These are phyloP conservation scores for Dallia pectoralis DNA, from an alignment of 2,797 vertebrate species.

Conservation along the genomic window DNA sequence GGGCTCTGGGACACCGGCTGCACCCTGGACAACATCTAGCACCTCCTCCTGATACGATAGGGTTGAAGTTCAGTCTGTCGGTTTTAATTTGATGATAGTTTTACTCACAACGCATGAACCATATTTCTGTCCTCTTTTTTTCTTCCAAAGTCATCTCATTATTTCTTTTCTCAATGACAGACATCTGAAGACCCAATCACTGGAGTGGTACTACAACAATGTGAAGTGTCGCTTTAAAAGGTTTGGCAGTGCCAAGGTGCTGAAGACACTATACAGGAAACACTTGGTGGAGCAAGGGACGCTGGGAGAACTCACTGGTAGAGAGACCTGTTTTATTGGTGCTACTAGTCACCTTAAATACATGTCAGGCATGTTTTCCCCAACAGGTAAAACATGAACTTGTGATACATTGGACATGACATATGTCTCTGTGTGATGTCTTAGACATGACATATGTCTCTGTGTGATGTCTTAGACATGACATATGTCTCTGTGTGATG, in stretches of 20 bases:
- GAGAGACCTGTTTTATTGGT: neutral
- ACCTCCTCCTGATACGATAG: slow-evolving; percentile 36
- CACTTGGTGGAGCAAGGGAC: slow-evolving; percentile 79
- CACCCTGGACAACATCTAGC: slow-evolving; percentile 37
- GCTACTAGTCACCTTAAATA: neutral
- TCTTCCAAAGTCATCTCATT: neutral
- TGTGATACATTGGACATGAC: too few relatives aligned
- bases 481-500: too few relatives aligned
- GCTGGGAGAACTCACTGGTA: slow-evolving; percentile 81
- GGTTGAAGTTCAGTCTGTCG: too few relatives aligned
- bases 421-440: too few relatives aligned
- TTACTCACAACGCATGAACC: too few relatives aligned
- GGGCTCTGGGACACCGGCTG: slow-evolving; percentile 43
- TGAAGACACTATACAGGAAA: slow-evolving; percentile 91
- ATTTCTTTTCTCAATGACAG: slow-evolving; percentile 61
- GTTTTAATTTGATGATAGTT: too few relatives aligned
- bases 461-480: too few relatives aligned
- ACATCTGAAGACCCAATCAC: slow-evolving; percentile 85
- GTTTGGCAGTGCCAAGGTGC: slow-evolving; percentile 94
- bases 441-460: too few relatives aligned
- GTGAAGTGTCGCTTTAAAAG: slow-evolving; percentile 93
- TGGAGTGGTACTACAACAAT: slow-evolving; percentile 96
- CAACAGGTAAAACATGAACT: too few relatives aligned
- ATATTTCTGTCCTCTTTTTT: neutral
- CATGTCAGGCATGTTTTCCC: too few relatives aligned